These are phyloP conservation scores for Drosophila kanapiae DNA, from an alignment of 1,140 invertebrate genomes.

Conservation along the genomic window DNA sequence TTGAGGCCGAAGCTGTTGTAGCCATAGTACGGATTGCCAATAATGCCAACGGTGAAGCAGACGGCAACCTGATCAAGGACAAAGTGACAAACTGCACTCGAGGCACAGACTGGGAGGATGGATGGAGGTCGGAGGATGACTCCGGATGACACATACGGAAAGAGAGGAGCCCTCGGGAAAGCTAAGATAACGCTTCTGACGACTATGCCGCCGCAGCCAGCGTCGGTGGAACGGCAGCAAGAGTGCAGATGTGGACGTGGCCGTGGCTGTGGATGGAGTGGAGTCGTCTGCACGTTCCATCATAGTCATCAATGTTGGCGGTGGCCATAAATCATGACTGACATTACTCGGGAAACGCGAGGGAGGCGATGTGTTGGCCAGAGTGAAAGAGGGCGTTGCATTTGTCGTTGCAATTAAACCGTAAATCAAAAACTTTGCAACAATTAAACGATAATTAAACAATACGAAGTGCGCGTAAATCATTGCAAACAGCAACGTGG, in stretches of 20 bases:
- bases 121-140: background rate
- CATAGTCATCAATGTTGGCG: slow-evolving; percentile 68
- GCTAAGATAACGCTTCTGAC: slow-evolving; percentile 81
- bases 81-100: slow-evolving; percentile 29
- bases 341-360: slow-evolving; percentile 20
- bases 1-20: slow-evolving; percentile 86
- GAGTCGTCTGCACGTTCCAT: slow-evolving; percentile 64
- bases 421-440: slow-evolving; percentile 83
- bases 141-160: slow-evolving; percentile 64
- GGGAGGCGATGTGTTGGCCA: background rate
- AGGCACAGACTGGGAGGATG: background rate
- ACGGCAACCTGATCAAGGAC: slow-evolving; percentile 68
- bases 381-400: slow-evolving; percentile 39
- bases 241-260: slow-evolving; percentile 22
- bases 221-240: slow-evolving; percentile 23
- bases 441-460: slow-evolving; percentile 84
- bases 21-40: slow-evolving; percentile 77
- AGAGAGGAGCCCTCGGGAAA: slow-evolving; percentile 85
- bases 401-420: slow-evolving; percentile 79
- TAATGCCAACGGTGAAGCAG: slow-evolving; percentile 82
- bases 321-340: slow-evolving; percentile 63
- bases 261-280: slow-evolving; percentile 18
- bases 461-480: slow-evolving; percentile 71
- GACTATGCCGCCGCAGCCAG: slow-evolving; percentile 57
- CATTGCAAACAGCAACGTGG: slow-evolving; percentile 54